Conservation (phyloP, 2,888 invertebrate genomes). For the Kryphioiulus occultus region DNA sequence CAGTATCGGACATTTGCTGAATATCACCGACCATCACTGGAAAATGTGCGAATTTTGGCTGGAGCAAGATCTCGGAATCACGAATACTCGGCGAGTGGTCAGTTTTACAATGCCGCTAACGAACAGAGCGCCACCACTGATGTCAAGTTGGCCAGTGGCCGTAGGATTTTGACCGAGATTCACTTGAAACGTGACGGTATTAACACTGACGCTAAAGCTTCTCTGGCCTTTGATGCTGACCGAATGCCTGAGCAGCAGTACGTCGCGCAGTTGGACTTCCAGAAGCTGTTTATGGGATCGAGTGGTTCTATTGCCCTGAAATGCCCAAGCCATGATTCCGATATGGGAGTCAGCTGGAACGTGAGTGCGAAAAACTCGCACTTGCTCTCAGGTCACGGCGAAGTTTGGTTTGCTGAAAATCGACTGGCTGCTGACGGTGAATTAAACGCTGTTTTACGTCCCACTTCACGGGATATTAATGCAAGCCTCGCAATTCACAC, state of each 20-base stretch:
- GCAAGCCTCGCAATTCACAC: constrained; percentile 50
- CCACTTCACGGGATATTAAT: constrained; percentile 8
- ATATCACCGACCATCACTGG: constrained; percentile 47
- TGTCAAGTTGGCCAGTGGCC: constrained; percentile 24
- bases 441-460: constrained; percentile 10
- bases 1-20: constrained; percentile 49
- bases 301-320: constrained; percentile 3
- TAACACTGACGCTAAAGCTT: neutral
- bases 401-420: constrained; percentile 55
- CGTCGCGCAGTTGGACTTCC: constrained; percentile 20
- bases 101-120: neutral
- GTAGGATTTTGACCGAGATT: constrained; percentile 2
- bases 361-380: neutral
- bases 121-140: constrained; percentile 39
- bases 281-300: constrained; percentile 44
- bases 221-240: neutral
- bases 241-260: neutral
- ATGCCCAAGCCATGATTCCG: neutral
- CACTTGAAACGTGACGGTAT: constrained; percentile 1
- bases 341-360: constrained; percentile 48
- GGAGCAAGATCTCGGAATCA: constrained; percentile 41
- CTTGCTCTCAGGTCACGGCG: constrained; percentile 44
- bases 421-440: constrained; percentile 53
- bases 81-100: neutral
- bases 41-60: constrained; percentile 42